phyloP scores from a whole-genome alignment of 2,888 invertebrate species.

The Ophion costatus region DNA sequence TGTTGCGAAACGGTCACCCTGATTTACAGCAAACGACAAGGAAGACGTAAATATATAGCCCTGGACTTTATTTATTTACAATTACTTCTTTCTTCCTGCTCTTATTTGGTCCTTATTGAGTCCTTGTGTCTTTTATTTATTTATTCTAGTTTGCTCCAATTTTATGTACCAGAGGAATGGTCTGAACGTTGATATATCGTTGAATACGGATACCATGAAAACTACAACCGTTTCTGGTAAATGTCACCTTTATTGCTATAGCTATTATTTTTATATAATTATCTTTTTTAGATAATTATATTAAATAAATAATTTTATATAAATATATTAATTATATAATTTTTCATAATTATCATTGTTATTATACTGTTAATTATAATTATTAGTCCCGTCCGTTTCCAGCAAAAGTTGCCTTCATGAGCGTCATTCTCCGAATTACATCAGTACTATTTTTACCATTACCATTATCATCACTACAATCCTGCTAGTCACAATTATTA shows the following conservation, averaged over 20 bases:
- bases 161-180: conserved; percentile 75
- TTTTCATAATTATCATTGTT: too few relatives aligned
- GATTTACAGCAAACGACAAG: conserved; percentile 69
- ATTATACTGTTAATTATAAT: too few relatives aligned
- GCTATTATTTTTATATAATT: neutral
- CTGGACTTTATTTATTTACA: neutral
- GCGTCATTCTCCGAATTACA: too few relatives aligned
- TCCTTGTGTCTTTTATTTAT: neutral
- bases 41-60: conserved; percentile 71
- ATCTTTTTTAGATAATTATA: too few relatives aligned
- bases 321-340: too few relatives aligned
- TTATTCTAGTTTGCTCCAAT: conserved; percentile 77
- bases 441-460: too few relatives aligned
- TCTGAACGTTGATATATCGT: conserved; percentile 73
- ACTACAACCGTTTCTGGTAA: conserved; percentile 73
- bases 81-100: neutral
- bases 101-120: neutral
- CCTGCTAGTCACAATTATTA: too few relatives aligned
- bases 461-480: too few relatives aligned
- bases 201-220: conserved; percentile 71
- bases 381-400: too few relatives aligned
- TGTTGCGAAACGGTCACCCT: conserved; percentile 78
- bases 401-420: too few relatives aligned
- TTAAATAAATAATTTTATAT: too few relatives aligned
- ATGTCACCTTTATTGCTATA: conserved; percentile 16